Conservation (phyloP, 2,888 invertebrate species). For the Sclerodermus sp. region DNA sequence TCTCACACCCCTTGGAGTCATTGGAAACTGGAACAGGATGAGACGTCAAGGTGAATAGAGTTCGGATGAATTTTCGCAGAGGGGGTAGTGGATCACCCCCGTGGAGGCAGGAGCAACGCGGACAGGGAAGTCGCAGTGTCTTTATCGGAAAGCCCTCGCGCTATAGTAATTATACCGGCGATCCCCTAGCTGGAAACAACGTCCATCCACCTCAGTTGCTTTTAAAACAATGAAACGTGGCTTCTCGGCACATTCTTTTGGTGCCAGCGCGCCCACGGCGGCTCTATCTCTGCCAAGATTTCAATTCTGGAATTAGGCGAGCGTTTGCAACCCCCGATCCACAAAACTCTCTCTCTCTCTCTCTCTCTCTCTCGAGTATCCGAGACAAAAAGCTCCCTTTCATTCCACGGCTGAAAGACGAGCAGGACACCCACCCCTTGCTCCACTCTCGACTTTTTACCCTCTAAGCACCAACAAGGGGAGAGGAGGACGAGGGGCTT, state of each 20-base stretch:
- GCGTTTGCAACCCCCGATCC: slow-evolving; percentile 6
- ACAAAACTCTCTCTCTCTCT: not conserved
- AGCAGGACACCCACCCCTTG: no score
- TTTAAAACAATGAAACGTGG: slow-evolving; percentile 46
- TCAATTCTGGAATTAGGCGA: slow-evolving; percentile 47
- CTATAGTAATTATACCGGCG: slow-evolving; percentile 41
- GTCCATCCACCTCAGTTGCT: slow-evolving; percentile 37
- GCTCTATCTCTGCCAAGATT: slow-evolving; percentile 46
- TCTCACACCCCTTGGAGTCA: no score
- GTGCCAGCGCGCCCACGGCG: slow-evolving; percentile 14
- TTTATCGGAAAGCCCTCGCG: slow-evolving; percentile 17
- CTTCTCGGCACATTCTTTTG: slow-evolving; percentile 13
- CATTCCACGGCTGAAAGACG: no score
- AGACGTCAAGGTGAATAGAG: not conserved
- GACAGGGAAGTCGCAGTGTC: no score
- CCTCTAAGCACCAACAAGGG: no score
- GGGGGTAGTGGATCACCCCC: not conserved
- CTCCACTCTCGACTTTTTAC: no score
- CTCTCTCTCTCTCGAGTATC: no score
- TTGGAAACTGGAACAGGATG: no score
- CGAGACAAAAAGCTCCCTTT: no score
- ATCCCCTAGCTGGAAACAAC: slow-evolving; percentile 18
- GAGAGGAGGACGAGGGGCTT: no score
- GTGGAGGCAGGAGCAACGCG: no score
- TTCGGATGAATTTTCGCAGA: not conserved